Conservation (phyloP, 2,113 vertebrate species). For the Cariama cristata region DNA sequence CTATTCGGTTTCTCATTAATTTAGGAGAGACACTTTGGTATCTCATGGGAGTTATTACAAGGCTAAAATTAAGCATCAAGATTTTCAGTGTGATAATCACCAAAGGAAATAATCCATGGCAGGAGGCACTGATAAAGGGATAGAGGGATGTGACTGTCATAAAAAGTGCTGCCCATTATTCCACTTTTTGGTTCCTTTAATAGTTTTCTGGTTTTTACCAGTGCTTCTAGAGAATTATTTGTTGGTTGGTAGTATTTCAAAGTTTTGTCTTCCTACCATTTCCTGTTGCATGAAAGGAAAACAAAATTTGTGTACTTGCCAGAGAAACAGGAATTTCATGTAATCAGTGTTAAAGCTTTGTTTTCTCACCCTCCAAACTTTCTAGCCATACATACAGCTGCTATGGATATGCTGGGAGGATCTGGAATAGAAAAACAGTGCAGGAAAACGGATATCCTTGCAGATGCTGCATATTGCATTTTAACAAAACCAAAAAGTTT, state of each 20-base stretch:
- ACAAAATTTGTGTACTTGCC: background rate
- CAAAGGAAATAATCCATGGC: background rate
- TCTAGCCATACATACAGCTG: constrained; percentile 92
- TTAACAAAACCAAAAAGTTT: constrained; percentile 85
- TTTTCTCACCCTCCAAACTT: background rate
- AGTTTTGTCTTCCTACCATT: background rate
- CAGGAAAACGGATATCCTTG: constrained; percentile 91
- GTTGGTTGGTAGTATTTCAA: background rate
- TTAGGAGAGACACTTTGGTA: background rate
- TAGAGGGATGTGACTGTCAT: background rate
- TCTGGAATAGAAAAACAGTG: constrained; percentile 86
- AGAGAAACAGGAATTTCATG: background rate
- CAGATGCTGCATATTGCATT: constrained; percentile 93
- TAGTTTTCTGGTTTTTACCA: background rate
- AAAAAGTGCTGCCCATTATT: background rate
- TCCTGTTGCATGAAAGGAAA: background rate
- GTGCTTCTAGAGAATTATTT: background rate
- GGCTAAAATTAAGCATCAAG: background rate
- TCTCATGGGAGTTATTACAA: background rate
- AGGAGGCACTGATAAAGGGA: background rate
- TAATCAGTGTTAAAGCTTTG: background rate
- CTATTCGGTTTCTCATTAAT: background rate
- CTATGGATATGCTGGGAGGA: constrained; percentile 95
- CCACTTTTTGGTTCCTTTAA: background rate
- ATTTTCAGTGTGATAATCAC: background rate